These are phyloP conservation scores for Cacoxenus indagator DNA, from an alignment of 2,888 invertebrate genomes.

Conservation along the genomic window DNA sequence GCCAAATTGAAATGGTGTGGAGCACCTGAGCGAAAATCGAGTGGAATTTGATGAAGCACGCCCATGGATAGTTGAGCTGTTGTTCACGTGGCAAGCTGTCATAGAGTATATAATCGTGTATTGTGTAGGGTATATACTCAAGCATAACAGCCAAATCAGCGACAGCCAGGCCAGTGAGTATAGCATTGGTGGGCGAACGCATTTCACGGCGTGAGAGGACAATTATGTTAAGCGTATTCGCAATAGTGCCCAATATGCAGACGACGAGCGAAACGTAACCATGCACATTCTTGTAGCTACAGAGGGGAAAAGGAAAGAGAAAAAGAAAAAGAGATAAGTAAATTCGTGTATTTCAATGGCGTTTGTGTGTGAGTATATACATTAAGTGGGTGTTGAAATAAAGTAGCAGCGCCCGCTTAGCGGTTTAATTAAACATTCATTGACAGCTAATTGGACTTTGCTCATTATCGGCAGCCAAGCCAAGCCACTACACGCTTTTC, in stretches of 20 bases:
- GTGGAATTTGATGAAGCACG: constrained; percentile 89
- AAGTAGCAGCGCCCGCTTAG: not conserved
- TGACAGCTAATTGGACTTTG: not conserved
- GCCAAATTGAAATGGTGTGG: constrained; percentile 92
- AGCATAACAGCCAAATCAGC: constrained; percentile 96
- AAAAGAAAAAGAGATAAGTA: constrained; percentile 41
- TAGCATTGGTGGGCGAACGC: constrained; percentile 91
- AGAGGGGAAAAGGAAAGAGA: not conserved
- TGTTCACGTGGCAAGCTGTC: constrained; percentile 71
- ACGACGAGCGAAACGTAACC: constrained; percentile 89
- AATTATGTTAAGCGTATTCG: constrained; percentile 92
- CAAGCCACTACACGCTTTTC: not conserved
- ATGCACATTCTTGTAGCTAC: constrained; percentile 81
- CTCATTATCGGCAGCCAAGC: not conserved
- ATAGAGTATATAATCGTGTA: constrained; percentile 81
- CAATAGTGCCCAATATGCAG: constrained; percentile 90
- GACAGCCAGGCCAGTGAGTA: constrained; percentile 90
- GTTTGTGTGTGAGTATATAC: not conserved
- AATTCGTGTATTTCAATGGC: not conserved
- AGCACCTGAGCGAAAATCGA: constrained; percentile 90
- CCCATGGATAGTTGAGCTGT: constrained; percentile 80
- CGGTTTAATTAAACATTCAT: constrained; percentile 1
- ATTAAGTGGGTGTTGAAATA: not conserved
- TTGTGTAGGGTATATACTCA: constrained; percentile 91
- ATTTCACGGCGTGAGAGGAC: constrained; percentile 91